A percentile compares a stretch with the other conserved stretches of the same genome.
These are phyloP conservation scores for Venturia canescens DNA, from an alignment of 1,140 invertebrate genomes.

Conservation along the genomic window DNA sequence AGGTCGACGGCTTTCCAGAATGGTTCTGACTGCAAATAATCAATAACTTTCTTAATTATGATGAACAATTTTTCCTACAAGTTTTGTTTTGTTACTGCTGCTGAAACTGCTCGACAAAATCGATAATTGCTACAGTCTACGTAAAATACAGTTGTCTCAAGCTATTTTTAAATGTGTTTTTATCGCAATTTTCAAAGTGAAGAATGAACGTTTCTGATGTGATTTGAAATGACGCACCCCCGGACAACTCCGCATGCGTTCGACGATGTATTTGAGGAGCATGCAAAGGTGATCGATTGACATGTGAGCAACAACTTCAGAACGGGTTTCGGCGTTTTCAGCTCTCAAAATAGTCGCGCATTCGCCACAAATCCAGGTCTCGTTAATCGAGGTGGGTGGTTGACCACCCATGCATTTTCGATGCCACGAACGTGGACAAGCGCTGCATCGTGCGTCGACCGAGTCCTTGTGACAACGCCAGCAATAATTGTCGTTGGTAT, in stretches of 20 bases:
- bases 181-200: background rate
- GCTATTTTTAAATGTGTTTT: no score
- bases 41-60: background rate
- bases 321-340: constrained; percentile 86
- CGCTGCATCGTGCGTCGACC: constrained; percentile 83
- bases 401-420: constrained; percentile 83
- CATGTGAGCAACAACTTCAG: constrained; percentile 84
- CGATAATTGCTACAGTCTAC: no score
- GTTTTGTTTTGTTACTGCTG: no score
- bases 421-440: constrained; percentile 92
- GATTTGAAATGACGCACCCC: constrained; percentile 79
- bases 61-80: background rate
- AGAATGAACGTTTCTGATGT: constrained; percentile 22
- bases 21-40: constrained; percentile 79
- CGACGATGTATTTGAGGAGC: constrained; percentile 85
- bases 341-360: constrained; percentile 88
- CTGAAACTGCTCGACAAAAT: no score
- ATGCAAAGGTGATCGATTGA: constrained; percentile 85
- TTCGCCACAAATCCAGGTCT: constrained; percentile 92
- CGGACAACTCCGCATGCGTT: constrained; percentile 83
- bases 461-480: constrained; percentile 91
- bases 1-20: constrained; percentile 87
- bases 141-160: no score
- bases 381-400: constrained; percentile 72
- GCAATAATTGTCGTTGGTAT: constrained; percentile 86